Evolutionary conservation across 1,140 invertebrate species (phyloP).

Genomic region (Drusus annulatus): DNA sequence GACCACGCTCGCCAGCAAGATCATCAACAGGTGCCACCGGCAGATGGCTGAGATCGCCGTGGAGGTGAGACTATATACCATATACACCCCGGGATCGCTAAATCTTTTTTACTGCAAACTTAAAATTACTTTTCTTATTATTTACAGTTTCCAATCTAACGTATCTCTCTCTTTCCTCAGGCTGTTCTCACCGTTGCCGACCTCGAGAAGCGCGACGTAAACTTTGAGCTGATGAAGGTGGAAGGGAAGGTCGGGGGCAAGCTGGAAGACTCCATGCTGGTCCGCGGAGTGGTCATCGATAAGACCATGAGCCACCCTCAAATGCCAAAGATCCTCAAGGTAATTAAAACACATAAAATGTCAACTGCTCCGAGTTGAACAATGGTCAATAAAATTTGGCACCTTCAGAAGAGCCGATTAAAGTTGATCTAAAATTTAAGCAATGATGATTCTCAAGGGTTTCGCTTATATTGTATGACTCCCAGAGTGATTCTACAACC

Average conservation of each 20-base stretch:
- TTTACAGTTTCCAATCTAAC: too few species aligned
- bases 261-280: conserved; percentile 97
- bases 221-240: conserved; percentile 99
- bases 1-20: conserved; percentile 99
- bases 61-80: conserved; percentile 75
- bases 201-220: conserved; percentile 94
- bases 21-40: conserved; percentile 91
- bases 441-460: conserved; percentile 46
- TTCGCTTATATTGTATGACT: conserved; percentile 43
- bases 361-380: too few species aligned
- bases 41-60: conserved; percentile 99
- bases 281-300: conserved; percentile 97
- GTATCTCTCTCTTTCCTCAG: conserved; percentile 76
- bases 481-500: conserved; percentile 36
- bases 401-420: too few species aligned
- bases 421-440: too few species aligned
- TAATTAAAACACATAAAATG: too few species aligned
- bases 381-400: too few species aligned
- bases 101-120: too few species aligned
- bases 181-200: conserved; percentile 96
- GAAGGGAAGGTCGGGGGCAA: conserved; percentile 98
- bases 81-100: conserved; percentile 4
- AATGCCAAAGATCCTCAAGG: conserved; percentile 99
- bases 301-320: conserved; percentile 99
- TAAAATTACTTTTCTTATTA: too few species aligned